Base-by-base conservation (phyloP, 1,140 invertebrate species). In the Thalassaphorura encarpata region DNA sequence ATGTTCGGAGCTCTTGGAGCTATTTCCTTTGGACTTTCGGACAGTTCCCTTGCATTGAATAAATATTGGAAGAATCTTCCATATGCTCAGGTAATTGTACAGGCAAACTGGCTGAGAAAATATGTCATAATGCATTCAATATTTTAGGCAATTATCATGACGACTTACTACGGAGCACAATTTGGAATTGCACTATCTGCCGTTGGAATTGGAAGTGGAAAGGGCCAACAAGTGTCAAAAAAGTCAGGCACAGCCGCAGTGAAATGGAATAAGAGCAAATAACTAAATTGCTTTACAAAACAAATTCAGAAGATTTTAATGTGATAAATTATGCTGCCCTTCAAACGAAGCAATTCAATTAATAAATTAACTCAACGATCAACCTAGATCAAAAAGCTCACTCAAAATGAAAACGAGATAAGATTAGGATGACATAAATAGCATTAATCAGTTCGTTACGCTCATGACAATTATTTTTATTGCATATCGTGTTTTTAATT, bases 1-100 rank as follows among this genome's bases (percentile, higher is more conserved):
- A 42, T 60, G 55, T 28, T 45, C 21, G 13, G 13, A 8, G 6
- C 6, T 45, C 6, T 45, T 45, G 42, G 42, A n/a, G 42, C 6
- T 8, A 45, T 45, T 45, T 45, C 42, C 6, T 45, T 45, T 45
- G 42, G 42, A 45, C 6, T 45, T 23, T 45, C 42, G 13, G 42
- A 45, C 42, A 23, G 6, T n/a, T n/a, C 21, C 11, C 11, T 45
- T 6, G 42, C 42, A 11, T 13, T 45, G 6, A 45, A 45, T 23
- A 13, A 16, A 16, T 45, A 8, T 18, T 45, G n/a, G 11, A 36
- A 11, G 11, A 11, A 11, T 11, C 11, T 36, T 36, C 33, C 33
- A 36, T n/a, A 36, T n/a, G 33, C 33, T 36, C 33, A 36, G 33
- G 33, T n/a, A n/a, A 36, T 11, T 36, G 11, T 36, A n/a, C 33